phyloP scores from a whole-genome alignment of 2,113 vertebrate genomes.

The Limanda limanda region DNA sequence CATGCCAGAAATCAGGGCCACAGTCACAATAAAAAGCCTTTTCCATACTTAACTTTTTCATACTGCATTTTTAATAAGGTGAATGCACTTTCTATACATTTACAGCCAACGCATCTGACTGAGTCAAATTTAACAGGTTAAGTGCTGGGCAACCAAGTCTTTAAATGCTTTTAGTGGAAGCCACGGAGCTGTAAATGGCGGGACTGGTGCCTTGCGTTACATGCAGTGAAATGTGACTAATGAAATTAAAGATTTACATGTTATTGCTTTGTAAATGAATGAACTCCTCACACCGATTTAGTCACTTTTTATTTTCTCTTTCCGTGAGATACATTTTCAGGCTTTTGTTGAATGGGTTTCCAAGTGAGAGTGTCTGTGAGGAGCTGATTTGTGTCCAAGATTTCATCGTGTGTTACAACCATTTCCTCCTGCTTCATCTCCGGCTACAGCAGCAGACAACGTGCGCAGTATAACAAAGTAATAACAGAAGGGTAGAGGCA shows the following conservation, averaged over 20 bases:
- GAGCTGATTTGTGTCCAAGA: not conserved
- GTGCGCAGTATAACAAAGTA: not conserved
- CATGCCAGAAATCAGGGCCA: not conserved
- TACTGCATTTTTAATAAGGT: not conserved
- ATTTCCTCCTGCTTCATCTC: not conserved
- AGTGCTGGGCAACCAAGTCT: not conserved
- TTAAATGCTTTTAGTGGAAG: not conserved
- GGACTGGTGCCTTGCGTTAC: not conserved
- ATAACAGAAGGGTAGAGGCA: not conserved
- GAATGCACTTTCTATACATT: not conserved
- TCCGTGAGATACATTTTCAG: not conserved
- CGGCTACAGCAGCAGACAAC: not conserved
- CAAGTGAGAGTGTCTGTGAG: not conserved
- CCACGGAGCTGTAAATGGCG: not conserved
- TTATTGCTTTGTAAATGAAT: not conserved
- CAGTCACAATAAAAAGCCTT: not conserved
- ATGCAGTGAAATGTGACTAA: conserved; percentile 1
- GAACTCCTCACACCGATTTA: not conserved
- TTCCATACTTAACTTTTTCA: not conserved
- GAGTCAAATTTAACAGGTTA: not conserved
- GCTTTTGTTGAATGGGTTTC: not conserved
- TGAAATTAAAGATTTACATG: not conserved
- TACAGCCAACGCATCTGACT: not conserved
- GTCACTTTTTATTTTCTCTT: not conserved
- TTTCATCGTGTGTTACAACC: not conserved